Base-by-base conservation (phyloP, 2,113 vertebrate genomes). In the Tyto alba region DNA sequence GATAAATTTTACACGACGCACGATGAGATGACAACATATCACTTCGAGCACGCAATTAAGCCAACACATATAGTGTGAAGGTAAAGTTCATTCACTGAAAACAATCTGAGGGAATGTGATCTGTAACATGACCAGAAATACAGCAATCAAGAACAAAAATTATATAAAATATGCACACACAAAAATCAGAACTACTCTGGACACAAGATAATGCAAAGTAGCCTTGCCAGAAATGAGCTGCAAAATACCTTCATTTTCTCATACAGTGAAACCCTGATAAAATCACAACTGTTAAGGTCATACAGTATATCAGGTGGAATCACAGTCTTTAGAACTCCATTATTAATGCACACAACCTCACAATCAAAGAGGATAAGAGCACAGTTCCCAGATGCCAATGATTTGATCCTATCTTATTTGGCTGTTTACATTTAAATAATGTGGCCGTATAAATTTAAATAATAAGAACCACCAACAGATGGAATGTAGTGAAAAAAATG, bases 401-500 rank as follows among this genome's bases (percentile, higher is more conserved):
- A 98, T 98, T 97, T 98, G 98, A 98, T 98, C 97, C 97, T 98
- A 98, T 98, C 97, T 98, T 98, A 98, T 98, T 98, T 98, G 97
- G 97, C 97, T 98, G 98, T 98, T 98, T 98, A 98, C 98, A 98
- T 98, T 98, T 98, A 98, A 98, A 98, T 98, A 98, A 98, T 96
- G 94, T 96, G 94, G 96, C 97, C 85, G 97, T 98, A 98, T 98
- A 98, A 97, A 98, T 98, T 98, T 97, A 98, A 98, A 98, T 98
- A 98, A 97, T 97, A 97, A 95, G 96, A 97, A 96, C 96, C 94
- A 97, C 97, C 97, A 98, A 98, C 97, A 97, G 97, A 98, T 97
- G 97, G 98, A 98, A 98, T 95, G 96, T 48, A 96, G 94, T 93
- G 90, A 81, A 97, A 98, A 95, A 97, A 98, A 94, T 9, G 85